Evolutionary conservation across 2,797 vertebrate species (phyloP), one percentile per base, ranked within the genome.

Genomic region (Phataginus tetradactyla): DNA sequence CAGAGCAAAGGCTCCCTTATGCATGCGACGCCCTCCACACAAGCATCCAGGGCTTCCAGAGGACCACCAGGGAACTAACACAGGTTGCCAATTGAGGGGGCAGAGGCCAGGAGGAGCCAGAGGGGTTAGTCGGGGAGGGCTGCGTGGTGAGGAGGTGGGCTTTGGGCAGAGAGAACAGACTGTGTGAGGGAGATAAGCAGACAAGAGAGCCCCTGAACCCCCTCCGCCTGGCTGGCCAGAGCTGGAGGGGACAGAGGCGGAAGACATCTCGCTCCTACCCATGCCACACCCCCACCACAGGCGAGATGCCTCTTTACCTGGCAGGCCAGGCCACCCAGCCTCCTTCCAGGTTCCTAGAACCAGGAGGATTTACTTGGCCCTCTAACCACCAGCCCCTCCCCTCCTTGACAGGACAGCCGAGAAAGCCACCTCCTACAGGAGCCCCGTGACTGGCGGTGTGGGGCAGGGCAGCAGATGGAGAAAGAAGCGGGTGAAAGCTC

Each of bases 251-350:
- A 20, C 3, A 32, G 57, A 42, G 45, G 91, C 4, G 53, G 53
- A 29, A 72, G 37, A 5, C 9, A 10, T 57, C 29, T 74, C 18
- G 12, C 27, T 32, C 39, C 14, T 69, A n/a, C 34, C 53, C 66
- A 2, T 0, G 27, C 49, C n/a, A 4, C 3, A 2, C 9, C 14
- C 49, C 20, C 12, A 11, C 13, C 57, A 20, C 0, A 25, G 32
- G 66, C 34, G 11, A 11, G 9, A 66, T 5, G 8, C 37, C 27
- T 94, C 57, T 49, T 20, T 8, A 27, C 51, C 49, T 4, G 10
- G 64, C 4, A 23, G 6, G 49, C 57, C 86, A 87, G 57, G 78
- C 66, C 83, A 74, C 39, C 27, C 59, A 17, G 27, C 11, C 15
- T 57, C 69, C 34, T 64, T 49, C 61, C 86, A 64, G 78, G 21